Conservation (phyloP, 2,113 vertebrate genomes). For the Hipposideros armiger region DNA sequence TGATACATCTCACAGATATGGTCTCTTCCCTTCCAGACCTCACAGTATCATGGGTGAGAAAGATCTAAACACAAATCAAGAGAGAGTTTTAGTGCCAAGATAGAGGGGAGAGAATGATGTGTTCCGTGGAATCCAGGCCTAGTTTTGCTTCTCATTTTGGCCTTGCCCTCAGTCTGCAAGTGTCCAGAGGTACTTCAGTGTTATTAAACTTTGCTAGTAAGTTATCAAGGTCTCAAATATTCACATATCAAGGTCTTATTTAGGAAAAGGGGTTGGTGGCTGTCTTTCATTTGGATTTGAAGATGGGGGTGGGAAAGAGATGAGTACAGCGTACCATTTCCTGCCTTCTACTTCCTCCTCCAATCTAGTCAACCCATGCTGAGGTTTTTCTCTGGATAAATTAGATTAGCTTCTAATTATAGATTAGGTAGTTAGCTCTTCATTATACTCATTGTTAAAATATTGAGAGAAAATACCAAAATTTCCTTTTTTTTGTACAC, state of each 20-base stretch:
- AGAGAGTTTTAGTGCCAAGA: not conserved
- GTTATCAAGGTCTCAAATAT: not conserved
- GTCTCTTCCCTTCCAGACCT: not conserved
- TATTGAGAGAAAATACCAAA: not conserved
- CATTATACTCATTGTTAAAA: conserved; percentile 36
- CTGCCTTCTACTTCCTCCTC: not conserved
- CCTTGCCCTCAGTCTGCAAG: not conserved
- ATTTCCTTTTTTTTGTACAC: not conserved
- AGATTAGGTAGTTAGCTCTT: conserved; percentile 42
- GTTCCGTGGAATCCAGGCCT: not conserved
- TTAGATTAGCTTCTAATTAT: conserved; percentile 39
- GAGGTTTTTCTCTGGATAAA: not conserved
- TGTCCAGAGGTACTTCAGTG: conserved; percentile 13
- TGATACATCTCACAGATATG: not conserved
- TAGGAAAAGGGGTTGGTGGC: not conserved
- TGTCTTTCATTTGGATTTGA: conserved; percentile 47
- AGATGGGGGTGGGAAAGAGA: not conserved
- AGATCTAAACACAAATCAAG: not conserved
- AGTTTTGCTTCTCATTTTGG: conserved; percentile 57
- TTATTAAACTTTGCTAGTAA: conserved; percentile 9
- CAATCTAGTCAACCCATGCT: not conserved
- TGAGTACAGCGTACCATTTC: not conserved
- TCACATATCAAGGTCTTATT: not conserved
- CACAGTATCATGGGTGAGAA: not conserved
- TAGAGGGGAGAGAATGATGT: not conserved